Conservation (phyloP, 2,888 invertebrate species). For the Rugalucina vietnamica region DNA sequence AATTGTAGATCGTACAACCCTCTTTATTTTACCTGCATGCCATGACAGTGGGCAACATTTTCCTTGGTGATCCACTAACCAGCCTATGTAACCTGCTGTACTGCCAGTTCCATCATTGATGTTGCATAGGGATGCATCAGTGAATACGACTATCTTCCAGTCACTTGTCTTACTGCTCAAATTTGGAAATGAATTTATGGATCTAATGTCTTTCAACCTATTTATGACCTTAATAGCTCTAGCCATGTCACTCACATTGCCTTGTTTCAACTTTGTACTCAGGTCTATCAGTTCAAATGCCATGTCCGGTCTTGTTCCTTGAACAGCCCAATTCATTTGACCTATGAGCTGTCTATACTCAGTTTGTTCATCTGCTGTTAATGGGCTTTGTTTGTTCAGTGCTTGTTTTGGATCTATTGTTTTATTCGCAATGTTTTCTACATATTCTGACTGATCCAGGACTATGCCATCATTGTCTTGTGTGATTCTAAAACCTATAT, state of each 20-base stretch:
- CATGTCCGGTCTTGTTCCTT: conserved; percentile 40
- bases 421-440: neutral
- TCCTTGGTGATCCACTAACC: conserved; percentile 43
- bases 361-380: conserved; percentile 21
- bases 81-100: conserved; percentile 40
- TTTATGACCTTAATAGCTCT: conserved; percentile 23
- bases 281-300: conserved; percentile 49
- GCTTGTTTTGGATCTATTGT: neutral
- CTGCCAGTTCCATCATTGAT: conserved; percentile 50
- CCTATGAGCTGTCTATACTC: too few relatives aligned
- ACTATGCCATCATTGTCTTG: conserved; percentile 19
- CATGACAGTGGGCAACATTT: too few relatives aligned
- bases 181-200: conserved; percentile 25
- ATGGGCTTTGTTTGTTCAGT: neutral
- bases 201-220: conserved; percentile 36
- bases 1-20: conserved; percentile 36
- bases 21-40: too few relatives aligned
- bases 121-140: conserved; percentile 55
- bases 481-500: conserved; percentile 49
- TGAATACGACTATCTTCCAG: conserved; percentile 3
- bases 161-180: neutral
- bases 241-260: conserved; percentile 13
- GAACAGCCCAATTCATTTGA: too few relatives aligned
- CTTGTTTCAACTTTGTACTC: too few relatives aligned
- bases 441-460: conserved; percentile 31